Conservation (phyloP, 2,888 invertebrate genomes). For the Callyntrura sp. region DNA sequence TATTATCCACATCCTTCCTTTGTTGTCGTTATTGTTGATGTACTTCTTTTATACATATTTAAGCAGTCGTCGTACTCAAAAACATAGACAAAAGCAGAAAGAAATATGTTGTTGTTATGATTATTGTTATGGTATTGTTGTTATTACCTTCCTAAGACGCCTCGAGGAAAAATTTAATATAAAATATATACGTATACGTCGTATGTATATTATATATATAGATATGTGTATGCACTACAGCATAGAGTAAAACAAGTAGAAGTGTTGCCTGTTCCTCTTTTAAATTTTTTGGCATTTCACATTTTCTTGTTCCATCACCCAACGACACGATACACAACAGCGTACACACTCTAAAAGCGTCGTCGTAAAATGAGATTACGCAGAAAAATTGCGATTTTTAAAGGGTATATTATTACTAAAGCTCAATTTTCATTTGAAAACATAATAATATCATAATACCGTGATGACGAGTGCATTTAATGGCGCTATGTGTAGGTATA, state of each 20-base stretch:
- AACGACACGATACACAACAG: neutral
- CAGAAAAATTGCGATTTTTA: slow-evolving; percentile 9
- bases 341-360: neutral
- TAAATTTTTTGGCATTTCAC: neutral
- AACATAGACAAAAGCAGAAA: neutral
- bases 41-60: no score
- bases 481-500: neutral
- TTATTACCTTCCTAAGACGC: slow-evolving; percentile 43
- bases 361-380: neutral
- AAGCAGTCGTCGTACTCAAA: neutral
- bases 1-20: slow-evolving; percentile 77
- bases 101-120: slow-evolving; percentile 4
- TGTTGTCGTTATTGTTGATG: slow-evolving; percentile 36
- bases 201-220: neutral
- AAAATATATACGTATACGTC: neutral
- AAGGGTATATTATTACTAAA: neutral
- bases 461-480: neutral
- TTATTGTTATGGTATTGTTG: slow-evolving; percentile 16
- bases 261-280: neutral
- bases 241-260: no score
- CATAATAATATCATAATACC: no score
- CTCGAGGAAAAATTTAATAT: slow-evolving; percentile 13
- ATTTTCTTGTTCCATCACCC: neutral
- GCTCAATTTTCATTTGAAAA: slow-evolving; percentile 34
- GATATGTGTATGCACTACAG: neutral